These are phyloP conservation scores for Drosophila arawakana DNA, from an alignment of 1,140 invertebrate species.

Conservation along the genomic window DNA sequence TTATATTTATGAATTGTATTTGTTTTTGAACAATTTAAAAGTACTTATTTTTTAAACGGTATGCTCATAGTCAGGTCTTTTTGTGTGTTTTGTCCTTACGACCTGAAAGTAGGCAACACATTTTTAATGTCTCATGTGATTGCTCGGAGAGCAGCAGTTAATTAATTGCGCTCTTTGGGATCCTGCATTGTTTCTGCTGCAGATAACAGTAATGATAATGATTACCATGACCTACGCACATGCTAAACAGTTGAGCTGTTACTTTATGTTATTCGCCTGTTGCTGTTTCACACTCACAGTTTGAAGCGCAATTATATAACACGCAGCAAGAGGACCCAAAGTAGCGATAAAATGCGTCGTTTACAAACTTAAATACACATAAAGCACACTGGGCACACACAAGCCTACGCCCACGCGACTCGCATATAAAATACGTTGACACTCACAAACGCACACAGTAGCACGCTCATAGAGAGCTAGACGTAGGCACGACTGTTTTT, in stretches of 20 bases:
- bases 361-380: constrained; percentile 33
- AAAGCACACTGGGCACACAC: constrained; percentile 12
- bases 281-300: constrained; percentile 11
- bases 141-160: constrained; percentile 34
- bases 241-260: constrained; percentile 9
- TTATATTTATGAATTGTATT: too few species aligned
- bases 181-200: constrained; percentile 2
- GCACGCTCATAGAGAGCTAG: background rate
- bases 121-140: constrained; percentile 35
- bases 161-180: constrained; percentile 40
- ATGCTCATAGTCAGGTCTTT: background rate
- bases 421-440: background rate
- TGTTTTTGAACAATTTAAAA: too few species aligned
- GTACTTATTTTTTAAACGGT: too few species aligned
- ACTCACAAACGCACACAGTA: constrained; percentile 6
- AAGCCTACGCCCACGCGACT: background rate
- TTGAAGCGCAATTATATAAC: constrained; percentile 29
- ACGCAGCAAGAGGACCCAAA: constrained; percentile 14
- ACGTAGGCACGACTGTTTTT: constrained; percentile 11
- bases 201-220: constrained; percentile 30
- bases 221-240: constrained; percentile 24
- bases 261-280: background rate
- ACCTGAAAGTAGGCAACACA: constrained; percentile 35
- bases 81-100: background rate
- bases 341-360: constrained; percentile 33